Evolutionary conservation across 1,140 invertebrate species (phyloP).

Genomic region (Lepidostoma basale): DNA sequence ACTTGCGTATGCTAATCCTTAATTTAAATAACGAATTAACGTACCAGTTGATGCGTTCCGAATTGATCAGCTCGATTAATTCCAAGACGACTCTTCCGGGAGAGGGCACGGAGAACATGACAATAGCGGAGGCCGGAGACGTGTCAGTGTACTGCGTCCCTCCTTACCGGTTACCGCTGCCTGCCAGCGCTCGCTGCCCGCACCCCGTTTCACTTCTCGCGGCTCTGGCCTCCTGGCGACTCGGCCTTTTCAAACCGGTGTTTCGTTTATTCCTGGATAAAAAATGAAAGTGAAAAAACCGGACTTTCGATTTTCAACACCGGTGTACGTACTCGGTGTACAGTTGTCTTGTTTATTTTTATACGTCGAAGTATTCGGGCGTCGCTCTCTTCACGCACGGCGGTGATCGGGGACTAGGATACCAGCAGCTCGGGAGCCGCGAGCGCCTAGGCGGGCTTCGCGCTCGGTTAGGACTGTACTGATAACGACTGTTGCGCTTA

Average conservation of each 20-base stretch:
- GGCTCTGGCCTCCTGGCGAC: background rate
- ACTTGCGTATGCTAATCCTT: no score
- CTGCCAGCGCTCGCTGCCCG: background rate
- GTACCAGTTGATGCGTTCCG: background rate
- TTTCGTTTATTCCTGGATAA: conserved; percentile 28
- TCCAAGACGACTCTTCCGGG: conserved; percentile 1
- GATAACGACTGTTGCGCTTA: background rate
- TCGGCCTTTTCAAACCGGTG: conserved; percentile 6
- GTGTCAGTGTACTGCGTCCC: background rate
- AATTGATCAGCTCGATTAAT: conserved; percentile 2
- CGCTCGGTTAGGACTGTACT: background rate
- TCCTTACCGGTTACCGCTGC: background rate
- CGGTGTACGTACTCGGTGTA: background rate
- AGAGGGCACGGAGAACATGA: conserved; percentile 8
- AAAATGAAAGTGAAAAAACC: conserved; percentile 37
- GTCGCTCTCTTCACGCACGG: background rate
- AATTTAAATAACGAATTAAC: background rate
- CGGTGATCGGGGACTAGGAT: no score
- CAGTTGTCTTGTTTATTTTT: conserved; percentile 8
- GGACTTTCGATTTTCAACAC: conserved; percentile 27
- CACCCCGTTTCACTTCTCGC: background rate
- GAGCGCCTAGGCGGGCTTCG: background rate
- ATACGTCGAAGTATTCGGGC: background rate
- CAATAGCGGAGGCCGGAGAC: background rate
- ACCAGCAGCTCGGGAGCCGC: background rate